Evolutionary conservation across 1,140 invertebrate genomes (phyloP), one percentile per base, ranked within the genome.

Genomic region (Branchinecta lindahli): DNA sequence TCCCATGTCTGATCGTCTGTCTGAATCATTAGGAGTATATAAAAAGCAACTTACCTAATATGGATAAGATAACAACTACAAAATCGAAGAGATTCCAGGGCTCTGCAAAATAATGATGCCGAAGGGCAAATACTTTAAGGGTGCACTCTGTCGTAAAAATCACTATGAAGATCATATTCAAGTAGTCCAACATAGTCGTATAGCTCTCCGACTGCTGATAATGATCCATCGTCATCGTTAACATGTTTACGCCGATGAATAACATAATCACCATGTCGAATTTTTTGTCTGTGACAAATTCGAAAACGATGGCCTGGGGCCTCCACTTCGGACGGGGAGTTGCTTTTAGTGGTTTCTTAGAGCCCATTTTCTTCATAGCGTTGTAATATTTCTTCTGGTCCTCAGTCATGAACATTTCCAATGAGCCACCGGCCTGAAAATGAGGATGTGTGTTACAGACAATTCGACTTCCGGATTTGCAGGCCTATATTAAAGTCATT

Each of bases 361-460:
- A 94, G 74, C 93, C 92, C 93, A 98, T 97, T 82, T 97, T 96
- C 81, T 98, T 98, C 96, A 98, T 98, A 69, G 95, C 95, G 81
- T 96, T 96, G 83, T 98, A 98, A 81, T 98, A 98, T 83, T 98
- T 98, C 85, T 98, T 98, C 82, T 98, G 96, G 83, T 98, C 94
- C 81, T 98, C 95, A 74, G 95, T 98, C 95, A 98, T 98, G 84
- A 98, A 98, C 92, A 98, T 95, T 81, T 98, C 95, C 67, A 98
- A 83, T 73, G 94, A 97, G 74, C 94, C 95, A 77, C 96, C 96
- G 76, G 92, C 91, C 80, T 83, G 77, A 75, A 78, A 70, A 76
- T 20, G 18, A 61, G 52, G 12, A 61, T 5, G 33, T 33, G 33
- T 1, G 33, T 33, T 33, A 71, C 46, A 74, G 45, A 69, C n/a